phyloP scores from a whole-genome alignment of 2,113 vertebrate genomes.

The Bambusicola thoracicus region DNA sequence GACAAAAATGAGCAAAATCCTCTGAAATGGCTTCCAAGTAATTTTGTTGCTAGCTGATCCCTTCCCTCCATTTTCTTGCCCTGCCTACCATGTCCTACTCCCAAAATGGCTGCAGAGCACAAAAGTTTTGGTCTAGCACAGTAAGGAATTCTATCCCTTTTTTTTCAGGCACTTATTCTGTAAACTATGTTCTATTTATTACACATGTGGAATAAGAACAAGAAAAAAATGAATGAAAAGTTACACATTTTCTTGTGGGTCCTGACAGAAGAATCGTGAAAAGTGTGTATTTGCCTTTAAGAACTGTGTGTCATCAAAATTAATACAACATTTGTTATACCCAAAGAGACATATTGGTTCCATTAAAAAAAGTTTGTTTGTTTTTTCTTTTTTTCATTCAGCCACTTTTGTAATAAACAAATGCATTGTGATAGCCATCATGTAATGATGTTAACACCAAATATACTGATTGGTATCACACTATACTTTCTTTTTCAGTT shows the following conservation, averaged over 20 bases:
- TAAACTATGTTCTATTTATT: background rate
- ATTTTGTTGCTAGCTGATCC: background rate
- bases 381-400: background rate
- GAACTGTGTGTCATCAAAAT: background rate
- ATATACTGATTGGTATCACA: background rate
- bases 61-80: background rate
- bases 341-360: background rate
- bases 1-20: background rate
- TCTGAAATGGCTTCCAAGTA: background rate
- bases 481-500: background rate
- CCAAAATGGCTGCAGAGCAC: background rate
- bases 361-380: background rate
- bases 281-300: background rate
- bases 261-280: background rate
- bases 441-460: background rate
- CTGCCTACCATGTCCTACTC: background rate
- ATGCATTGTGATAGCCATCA: background rate
- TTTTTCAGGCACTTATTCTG: background rate
- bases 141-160: background rate
- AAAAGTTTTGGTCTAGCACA: background rate
- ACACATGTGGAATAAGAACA: background rate
- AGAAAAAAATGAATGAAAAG: accelerated
- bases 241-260: background rate
- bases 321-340: background rate
- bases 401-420: background rate